Evolutionary conservation across 2,797 vertebrate genomes (phyloP).

Genomic region (Octomys mimax): DNA sequence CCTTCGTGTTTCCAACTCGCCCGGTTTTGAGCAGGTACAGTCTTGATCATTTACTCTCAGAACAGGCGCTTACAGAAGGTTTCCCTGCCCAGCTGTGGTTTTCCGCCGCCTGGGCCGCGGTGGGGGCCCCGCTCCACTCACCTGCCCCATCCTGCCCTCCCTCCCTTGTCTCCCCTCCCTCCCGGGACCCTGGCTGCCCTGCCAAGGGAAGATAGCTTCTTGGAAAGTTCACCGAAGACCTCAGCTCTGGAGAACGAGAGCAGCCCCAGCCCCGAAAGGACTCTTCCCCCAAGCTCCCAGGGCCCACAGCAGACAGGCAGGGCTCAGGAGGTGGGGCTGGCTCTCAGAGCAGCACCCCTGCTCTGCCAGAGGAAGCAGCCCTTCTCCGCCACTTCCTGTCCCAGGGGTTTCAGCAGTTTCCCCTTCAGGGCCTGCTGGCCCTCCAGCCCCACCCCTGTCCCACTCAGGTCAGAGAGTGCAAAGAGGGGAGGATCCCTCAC

Average conservation of each 20-base stretch:
- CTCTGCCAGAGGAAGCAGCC: conserved; percentile 82
- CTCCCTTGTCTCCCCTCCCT: neutral
- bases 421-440: conserved; percentile 79
- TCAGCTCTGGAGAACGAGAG: neutral
- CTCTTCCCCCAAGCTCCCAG: conserved; percentile 30
- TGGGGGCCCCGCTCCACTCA: neutral
- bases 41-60: conserved; percentile 5
- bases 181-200: conserved; percentile 46
- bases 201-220: neutral
- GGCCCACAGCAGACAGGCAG: conserved; percentile 26
- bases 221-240: neutral
- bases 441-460: conserved; percentile 73
- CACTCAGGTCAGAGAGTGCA: conserved; percentile 78
- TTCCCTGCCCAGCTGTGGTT: conserved; percentile 62
- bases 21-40: neutral
- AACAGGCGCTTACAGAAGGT: conserved; percentile 42
- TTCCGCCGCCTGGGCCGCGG: neutral
- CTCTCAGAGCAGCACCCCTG: conserved; percentile 74
- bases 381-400: conserved; percentile 85
- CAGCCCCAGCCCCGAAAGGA: neutral
- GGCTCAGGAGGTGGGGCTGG: conserved; percentile 51
- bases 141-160: neutral
- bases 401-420: conserved; percentile 85
- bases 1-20: neutral
- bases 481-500: conserved; percentile 71